Evolutionary conservation across 2,888 invertebrate species (phyloP).

Genomic region (Augochlorella aurata): DNA sequence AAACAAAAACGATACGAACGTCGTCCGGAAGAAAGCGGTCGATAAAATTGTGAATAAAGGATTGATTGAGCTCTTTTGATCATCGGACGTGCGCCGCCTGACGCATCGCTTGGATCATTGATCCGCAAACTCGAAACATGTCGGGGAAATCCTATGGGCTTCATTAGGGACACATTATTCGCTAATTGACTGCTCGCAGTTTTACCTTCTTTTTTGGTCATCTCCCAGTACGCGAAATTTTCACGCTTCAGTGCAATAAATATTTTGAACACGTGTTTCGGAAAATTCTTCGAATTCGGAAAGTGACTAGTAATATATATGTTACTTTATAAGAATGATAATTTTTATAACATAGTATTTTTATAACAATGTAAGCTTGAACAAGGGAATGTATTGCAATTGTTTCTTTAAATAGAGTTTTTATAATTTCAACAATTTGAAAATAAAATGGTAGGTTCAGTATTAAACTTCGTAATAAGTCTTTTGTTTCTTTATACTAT

Average conservation of each 20-base stretch:
- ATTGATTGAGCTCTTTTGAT: neutral
- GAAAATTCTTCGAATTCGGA: neutral
- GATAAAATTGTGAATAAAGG: slow-evolving; percentile 12
- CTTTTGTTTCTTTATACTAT: neutral
- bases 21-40: neutral
- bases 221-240: neutral
- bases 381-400: no score
- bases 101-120: neutral
- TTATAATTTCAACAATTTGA: no score
- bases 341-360: no score
- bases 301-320: no score
- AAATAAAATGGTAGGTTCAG: no score
- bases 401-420: no score
- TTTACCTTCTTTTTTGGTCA: neutral
- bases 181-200: neutral
- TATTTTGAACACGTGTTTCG: neutral
- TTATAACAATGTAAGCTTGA: no score
- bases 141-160: neutral
- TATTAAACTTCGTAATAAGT: no score
- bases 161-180: neutral
- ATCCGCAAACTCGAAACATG: neutral
- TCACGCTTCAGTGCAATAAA: neutral
- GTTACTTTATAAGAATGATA: no score
- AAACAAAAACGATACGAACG: slow-evolving; percentile 8
- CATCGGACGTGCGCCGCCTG: neutral